Base-by-base conservation (phyloP, 2,113 vertebrate species). In the Poecile atricapillus region DNA sequence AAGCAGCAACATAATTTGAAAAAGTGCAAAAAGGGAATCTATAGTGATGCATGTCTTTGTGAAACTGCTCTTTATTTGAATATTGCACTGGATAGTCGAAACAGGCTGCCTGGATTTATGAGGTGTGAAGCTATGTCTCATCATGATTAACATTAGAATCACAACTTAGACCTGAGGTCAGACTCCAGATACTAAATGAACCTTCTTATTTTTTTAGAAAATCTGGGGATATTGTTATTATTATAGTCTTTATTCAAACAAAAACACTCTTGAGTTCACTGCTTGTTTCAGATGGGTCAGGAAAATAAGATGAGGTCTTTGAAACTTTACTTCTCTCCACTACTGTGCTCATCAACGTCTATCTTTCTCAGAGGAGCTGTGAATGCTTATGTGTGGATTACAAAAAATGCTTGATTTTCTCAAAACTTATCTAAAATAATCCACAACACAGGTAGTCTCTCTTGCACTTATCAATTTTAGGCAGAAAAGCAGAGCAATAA, bases 131-230 rank as follows among this genome's bases (percentile, higher is more conserved):
- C 44, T 95, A 83, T 94, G 91, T 94, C 89, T 97, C 85, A 81
- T 85, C 93, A 97, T 91, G 94, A 97, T 97, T 97, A 97, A 96
- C 87, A 96, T 94, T 96, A 97, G 92, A 97, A 97, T 97, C 93
- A 96, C 83, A 96, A 96, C 92, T 93, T 82, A 98, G 93, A 97
- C 83, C 95, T 87, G 67, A 97, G 94, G 89, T 96, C 95, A 97
- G 67, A 53, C 65, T 97, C 90, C 91, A 97, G 94, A 97, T 97
- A 95, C 79, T 46, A 64, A 55, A 69, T 87, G 95, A 95, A 58
- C 69, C 56, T 75, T 60, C 91, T 53, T 58, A 78, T 35, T 94
- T 77, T 77, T 87, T 87, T 20, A 93, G 83, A 78, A 90, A 95
- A 96, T 77, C 52, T 82, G 73, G 64, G 80, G 33, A 18, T 93